Evolutionary conservation across 2,797 vertebrate species (phyloP).

Genomic region (Coregonus ussuriensis): DNA sequence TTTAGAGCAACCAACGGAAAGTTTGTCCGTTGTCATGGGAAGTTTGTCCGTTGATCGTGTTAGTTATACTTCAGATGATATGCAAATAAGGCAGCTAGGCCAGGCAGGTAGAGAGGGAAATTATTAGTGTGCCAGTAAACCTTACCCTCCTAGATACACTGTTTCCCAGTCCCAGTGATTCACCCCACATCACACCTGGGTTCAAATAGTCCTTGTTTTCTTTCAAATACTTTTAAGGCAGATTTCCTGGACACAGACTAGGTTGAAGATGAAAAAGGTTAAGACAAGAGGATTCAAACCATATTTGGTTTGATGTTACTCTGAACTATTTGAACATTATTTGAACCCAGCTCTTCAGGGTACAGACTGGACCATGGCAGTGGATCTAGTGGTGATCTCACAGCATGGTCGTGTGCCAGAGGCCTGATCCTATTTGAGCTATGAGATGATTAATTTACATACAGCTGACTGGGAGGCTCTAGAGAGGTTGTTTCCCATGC

Average conservation of each 20-base stretch:
- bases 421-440: not conserved
- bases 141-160: conserved; percentile 18
- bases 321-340: not conserved
- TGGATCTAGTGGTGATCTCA: conserved; percentile 15
- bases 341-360: not conserved
- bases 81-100: conserved; percentile 55
- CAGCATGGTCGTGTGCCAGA: too few species aligned
- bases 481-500: not conserved
- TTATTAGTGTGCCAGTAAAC: conserved; percentile 37
- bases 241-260: not conserved
- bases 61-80: conserved; percentile 50
- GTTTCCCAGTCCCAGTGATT: not conserved
- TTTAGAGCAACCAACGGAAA: too few species aligned
- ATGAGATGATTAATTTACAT: conserved; percentile 14
- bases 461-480: not conserved
- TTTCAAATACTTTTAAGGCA: not conserved
- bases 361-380: not conserved
- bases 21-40: too few species aligned
- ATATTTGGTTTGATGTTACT: not conserved
- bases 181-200: not conserved
- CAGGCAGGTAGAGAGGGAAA: conserved; percentile 67
- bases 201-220: not conserved
- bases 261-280: too few species aligned
- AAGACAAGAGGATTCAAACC: too few species aligned
- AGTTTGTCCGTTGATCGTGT: not conserved